Percentiles rank a stretch among this genome's conserved stretches.
Conservation (phyloP, 1,140 invertebrate genomes). For the Muscidifurax raptorellus region DNA sequence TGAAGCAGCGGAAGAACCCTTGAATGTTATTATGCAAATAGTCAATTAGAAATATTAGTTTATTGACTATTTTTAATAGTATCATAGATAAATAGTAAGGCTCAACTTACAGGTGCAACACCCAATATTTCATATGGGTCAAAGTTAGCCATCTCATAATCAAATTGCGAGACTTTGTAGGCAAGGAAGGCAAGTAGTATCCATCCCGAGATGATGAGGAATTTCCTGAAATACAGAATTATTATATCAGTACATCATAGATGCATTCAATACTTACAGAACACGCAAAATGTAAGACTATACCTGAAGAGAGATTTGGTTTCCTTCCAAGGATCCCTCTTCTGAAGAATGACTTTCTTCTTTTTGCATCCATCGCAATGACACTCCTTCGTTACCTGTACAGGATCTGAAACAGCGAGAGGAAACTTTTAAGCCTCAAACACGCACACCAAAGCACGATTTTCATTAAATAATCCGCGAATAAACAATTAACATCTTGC, state of each 20-base stretch:
- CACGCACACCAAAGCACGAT: background rate
- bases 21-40: slow-evolving; percentile 57
- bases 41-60: background rate
- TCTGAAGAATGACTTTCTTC: slow-evolving; percentile 88
- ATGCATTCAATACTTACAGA: slow-evolving; percentile 56
- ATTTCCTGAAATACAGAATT: slow-evolving; percentile 74
- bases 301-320: slow-evolving; percentile 81
- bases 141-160: slow-evolving; percentile 98
- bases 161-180: slow-evolving; percentile 98
- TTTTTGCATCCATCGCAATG: slow-evolving; percentile 90
- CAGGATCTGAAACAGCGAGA: slow-evolving; percentile 79
- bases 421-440: slow-evolving; percentile 15
- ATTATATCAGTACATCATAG: background rate
- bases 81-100: background rate
- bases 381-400: slow-evolving; percentile 85
- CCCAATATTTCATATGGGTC: slow-evolving; percentile 98
- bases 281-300: slow-evolving; percentile 2
- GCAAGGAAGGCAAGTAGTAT: slow-evolving; percentile 88
- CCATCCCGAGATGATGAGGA: slow-evolving; percentile 90
- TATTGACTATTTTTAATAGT: background rate
- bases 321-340: slow-evolving; percentile 90
- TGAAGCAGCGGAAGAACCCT: slow-evolving; percentile 89
- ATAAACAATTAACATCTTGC: background rate
- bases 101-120: slow-evolving; percentile 83
- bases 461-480: background rate